phyloP scores from a whole-genome alignment of 2,113 vertebrate species.

The Spilogale gracilis region DNA sequence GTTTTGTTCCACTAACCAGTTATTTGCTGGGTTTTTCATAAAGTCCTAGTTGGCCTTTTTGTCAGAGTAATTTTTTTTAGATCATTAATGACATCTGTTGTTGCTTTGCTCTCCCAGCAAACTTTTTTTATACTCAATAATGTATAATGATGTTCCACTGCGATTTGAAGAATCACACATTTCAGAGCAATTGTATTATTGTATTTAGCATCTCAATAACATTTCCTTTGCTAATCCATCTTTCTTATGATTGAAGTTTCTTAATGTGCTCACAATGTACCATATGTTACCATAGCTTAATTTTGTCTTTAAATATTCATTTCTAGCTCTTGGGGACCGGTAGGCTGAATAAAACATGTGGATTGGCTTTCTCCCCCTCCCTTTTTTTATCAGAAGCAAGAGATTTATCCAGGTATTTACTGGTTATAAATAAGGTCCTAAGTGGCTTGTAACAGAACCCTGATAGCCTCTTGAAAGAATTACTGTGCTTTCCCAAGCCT shows the following conservation, averaged over 20 bases:
- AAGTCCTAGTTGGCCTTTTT: background rate
- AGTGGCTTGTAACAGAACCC: background rate
- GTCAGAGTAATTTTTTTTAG: background rate
- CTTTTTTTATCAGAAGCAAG: background rate
- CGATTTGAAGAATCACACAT: slow-evolving; percentile 17
- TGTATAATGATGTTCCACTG: background rate
- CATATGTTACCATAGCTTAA: background rate
- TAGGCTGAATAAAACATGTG: background rate
- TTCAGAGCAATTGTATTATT: slow-evolving; percentile 42
- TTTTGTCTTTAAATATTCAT: slow-evolving; percentile 50
- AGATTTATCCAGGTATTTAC: background rate
- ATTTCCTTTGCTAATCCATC: slow-evolving; percentile 38
- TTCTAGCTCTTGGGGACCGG: slow-evolving; percentile 23
- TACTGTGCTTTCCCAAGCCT: slow-evolving; percentile 2
- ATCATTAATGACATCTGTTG: background rate
- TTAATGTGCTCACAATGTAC: background rate
- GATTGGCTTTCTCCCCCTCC: background rate
- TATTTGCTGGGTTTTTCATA: background rate
- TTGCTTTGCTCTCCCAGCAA: background rate
- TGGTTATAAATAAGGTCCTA: slow-evolving; percentile 11
- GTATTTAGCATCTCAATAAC: background rate
- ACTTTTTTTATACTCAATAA: background rate
- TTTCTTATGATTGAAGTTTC: background rate
- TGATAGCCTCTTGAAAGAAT: background rate
- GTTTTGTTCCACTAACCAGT: background rate